These are phyloP conservation scores for Pelecanoides urinatrix DNA, from an alignment of 2,113 vertebrate species.

Conservation along the genomic window DNA sequence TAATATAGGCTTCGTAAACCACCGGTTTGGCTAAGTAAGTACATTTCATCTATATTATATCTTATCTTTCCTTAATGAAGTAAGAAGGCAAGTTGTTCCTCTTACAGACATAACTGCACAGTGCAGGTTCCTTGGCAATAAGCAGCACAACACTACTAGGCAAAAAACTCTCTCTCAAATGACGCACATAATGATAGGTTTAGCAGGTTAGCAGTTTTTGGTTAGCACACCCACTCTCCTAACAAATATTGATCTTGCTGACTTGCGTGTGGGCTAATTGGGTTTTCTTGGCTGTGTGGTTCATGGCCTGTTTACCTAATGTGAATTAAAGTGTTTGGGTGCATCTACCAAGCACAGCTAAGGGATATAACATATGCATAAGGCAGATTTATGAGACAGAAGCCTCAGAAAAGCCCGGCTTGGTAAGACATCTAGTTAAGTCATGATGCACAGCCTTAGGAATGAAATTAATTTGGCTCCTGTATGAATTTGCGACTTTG, in stretches of 20 bases:
- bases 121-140: background rate
- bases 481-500: background rate
- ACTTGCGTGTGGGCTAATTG: background rate
- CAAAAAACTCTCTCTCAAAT: background rate
- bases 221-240: background rate
- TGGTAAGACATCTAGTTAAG: background rate
- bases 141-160: background rate
- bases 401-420: background rate
- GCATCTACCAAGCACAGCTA: background rate
- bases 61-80: background rate
- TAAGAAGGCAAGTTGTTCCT: background rate
- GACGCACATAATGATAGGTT: background rate
- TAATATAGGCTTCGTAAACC: slow-evolving; percentile 77
- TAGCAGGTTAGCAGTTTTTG: background rate
- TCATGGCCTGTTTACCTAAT: background rate
- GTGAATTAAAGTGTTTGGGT: background rate
- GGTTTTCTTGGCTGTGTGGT: background rate
- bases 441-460: background rate
- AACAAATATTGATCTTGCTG: background rate
- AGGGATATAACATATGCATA: background rate
- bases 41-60: background rate
- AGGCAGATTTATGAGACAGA: background rate
- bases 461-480: background rate
- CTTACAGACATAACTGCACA: background rate
- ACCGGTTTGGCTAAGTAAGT: slow-evolving; percentile 76